phyloP scores from a whole-genome alignment of 2,113 vertebrate species.

The Caretta caretta region DNA sequence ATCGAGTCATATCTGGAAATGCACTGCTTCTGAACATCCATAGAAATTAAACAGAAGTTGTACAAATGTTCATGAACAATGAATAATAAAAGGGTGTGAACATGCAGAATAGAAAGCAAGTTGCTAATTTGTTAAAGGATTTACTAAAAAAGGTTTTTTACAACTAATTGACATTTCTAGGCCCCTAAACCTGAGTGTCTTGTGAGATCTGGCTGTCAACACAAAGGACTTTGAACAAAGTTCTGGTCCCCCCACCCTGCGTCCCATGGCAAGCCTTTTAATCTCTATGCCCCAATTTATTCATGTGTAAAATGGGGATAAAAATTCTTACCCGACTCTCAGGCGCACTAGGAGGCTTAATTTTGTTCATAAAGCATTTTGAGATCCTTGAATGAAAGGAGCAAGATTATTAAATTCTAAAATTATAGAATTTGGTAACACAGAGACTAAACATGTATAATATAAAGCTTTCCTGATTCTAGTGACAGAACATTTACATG shows the following conservation, averaged over 20 bases:
- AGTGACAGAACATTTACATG: slow-evolving; percentile 3
- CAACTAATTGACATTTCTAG: not conserved
- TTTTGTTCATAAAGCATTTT: not conserved
- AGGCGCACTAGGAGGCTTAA: not conserved
- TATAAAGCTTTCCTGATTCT: not conserved
- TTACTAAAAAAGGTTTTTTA: not conserved
- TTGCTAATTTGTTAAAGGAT: not conserved
- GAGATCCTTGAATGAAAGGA: not conserved
- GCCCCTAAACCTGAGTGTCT: not conserved
- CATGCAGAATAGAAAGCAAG: not conserved
- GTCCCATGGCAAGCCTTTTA: not conserved
- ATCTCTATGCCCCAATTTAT: not conserved
- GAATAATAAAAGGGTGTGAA: not conserved
- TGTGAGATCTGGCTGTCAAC: not conserved
- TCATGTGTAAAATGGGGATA: not conserved
- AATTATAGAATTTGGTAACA: not conserved
- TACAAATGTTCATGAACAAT: not conserved
- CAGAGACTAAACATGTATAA: not conserved
- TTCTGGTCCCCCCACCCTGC: not conserved
- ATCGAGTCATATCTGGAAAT: not conserved
- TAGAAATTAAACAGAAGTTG: not conserved
- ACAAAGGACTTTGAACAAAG: not conserved
- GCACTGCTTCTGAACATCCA: not conserved
- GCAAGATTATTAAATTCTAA: not conserved
- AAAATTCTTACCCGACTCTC: not conserved